Conservation (phyloP, 2,888 invertebrate species). For the Holacanthella duospinosa region DNA sequence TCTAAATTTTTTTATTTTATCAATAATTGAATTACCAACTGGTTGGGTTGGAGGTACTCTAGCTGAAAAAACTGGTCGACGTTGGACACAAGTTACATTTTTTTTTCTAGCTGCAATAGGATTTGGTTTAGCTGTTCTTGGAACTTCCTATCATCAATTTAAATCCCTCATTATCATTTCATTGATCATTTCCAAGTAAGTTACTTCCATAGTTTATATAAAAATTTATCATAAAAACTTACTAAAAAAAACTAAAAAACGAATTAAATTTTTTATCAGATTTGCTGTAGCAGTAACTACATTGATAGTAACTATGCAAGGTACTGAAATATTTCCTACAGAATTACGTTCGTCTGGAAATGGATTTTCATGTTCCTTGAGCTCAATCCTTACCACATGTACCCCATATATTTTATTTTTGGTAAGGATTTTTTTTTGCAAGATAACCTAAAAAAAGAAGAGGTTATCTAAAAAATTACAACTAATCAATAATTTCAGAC, state of each 20-base stretch:
- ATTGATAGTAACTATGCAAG: neutral
- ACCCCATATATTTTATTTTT: constrained; percentile 12
- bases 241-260: no score
- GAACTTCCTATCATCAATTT: constrained; percentile 5
- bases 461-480: neutral
- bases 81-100: constrained; percentile 46
- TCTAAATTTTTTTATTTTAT: constrained; percentile 54
- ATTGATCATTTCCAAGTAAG: constrained; percentile 7
- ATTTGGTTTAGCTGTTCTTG: constrained; percentile 17
- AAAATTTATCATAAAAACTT: no score
- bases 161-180: neutral
- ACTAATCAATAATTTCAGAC: no score
- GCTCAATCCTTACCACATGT: neutral
- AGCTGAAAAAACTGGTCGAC: constrained; percentile 48
- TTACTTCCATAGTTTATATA: neutral
- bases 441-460: neutral
- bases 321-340: constrained; percentile 5
- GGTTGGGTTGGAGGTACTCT: constrained; percentile 49
- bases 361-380: constrained; percentile 15
- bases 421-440: no score
- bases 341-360: constrained; percentile 1
- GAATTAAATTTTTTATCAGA: neutral
- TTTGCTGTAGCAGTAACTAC: neutral
- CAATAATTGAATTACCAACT: constrained; percentile 54
- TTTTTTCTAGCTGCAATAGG: constrained; percentile 39